Percentiles rank a stretch among this genome's conserved stretches.
These are phyloP conservation scores for Pteropus alecto DNA, from an alignment of 2,113 vertebrate genomes.

Conservation along the genomic window DNA sequence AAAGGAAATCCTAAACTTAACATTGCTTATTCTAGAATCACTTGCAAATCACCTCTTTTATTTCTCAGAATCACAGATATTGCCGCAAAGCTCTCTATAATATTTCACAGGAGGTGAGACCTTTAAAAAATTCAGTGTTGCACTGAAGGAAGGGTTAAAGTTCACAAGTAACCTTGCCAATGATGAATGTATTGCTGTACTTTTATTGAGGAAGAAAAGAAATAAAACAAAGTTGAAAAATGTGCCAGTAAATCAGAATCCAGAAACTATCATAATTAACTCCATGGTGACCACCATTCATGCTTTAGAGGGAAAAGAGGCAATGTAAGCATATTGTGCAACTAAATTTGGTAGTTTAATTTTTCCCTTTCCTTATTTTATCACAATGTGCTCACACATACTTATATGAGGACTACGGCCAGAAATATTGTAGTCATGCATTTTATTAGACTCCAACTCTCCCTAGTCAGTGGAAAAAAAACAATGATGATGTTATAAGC, in stretches of 20 bases:
- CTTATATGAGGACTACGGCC: background rate
- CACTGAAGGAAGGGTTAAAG: background rate
- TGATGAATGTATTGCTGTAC: background rate
- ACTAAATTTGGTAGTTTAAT: background rate
- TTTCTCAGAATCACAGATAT: background rate
- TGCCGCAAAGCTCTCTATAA: background rate
- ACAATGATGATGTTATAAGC: background rate
- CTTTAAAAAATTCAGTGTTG: background rate
- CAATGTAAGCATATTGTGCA: background rate
- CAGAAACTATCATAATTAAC: background rate
- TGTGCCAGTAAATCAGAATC: background rate
- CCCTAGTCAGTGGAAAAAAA: background rate
- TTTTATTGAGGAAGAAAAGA: background rate
- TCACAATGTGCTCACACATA: background rate
- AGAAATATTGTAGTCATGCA: background rate
- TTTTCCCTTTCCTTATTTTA: background rate
- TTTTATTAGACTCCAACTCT: background rate
- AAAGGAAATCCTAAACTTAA: background rate
- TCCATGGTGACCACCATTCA: background rate
- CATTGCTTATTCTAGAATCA: background rate
- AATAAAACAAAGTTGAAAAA: slow-evolving; percentile 11
- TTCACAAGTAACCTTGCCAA: background rate
- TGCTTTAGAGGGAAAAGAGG: background rate
- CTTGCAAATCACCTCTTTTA: background rate
- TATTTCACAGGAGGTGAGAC: background rate